Conservation (phyloP, 2,113 vertebrate genomes). For the Lophius piscatorius region DNA sequence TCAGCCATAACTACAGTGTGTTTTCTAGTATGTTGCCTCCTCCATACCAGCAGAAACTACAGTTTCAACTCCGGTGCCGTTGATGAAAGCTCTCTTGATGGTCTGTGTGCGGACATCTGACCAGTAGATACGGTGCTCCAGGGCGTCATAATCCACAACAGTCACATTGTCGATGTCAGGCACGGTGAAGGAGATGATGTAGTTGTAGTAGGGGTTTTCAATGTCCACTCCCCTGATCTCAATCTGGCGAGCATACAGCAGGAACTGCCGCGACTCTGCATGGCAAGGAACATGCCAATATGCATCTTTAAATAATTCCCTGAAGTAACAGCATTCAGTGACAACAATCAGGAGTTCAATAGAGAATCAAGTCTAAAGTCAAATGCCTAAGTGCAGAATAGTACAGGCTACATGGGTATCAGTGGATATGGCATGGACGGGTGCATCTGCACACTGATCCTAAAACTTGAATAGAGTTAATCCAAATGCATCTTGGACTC, state of each 20-base stretch:
- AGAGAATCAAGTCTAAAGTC: conserved; percentile 15
- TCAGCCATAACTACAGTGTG: background rate
- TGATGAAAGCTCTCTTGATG: conserved; percentile 97
- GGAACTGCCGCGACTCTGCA: conserved; percentile 93
- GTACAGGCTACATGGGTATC: conserved; percentile 9
- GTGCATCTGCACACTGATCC: conserved; percentile 24
- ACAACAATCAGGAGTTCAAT: conserved; percentile 33
- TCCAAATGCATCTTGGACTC: conserved; percentile 54
- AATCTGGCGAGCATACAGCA: conserved; percentile 97
- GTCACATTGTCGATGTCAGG: conserved; percentile 97
- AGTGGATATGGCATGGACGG: conserved; percentile 24
- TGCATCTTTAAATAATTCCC: background rate
- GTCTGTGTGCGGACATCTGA: conserved; percentile 96
- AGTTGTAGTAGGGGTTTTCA: conserved; percentile 97
- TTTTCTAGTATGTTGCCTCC: background rate
- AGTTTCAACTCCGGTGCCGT: conserved; percentile 94
- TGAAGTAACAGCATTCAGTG: background rate
- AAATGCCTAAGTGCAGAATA: conserved; percentile 24
- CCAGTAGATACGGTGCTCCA: conserved; percentile 97
- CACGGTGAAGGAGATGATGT: conserved; percentile 99
- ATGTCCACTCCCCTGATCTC: conserved; percentile 97
- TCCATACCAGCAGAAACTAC: conserved; percentile 82
- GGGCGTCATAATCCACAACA: conserved; percentile 92
- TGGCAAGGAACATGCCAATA: conserved; percentile 11
- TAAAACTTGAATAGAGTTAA: conserved; percentile 53